A percentile compares a stretch with the other conserved stretches of the same genome.
Conservation (phyloP, 2,888 invertebrate genomes). For the Agonopterix alstromeriana region DNA sequence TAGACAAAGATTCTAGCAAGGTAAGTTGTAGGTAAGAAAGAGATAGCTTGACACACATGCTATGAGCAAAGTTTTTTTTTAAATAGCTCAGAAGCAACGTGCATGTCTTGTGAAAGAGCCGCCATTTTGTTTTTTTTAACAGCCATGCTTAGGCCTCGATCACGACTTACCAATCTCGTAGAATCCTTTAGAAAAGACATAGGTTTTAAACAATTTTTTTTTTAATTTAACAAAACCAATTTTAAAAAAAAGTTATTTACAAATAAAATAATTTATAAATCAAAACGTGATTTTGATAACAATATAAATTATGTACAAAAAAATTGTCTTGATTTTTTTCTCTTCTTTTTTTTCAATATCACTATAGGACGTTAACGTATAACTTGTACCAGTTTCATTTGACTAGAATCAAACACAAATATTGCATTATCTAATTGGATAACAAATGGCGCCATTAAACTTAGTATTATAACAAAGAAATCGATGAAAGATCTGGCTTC, state of each 20-base stretch:
- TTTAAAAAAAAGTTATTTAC: constrained; percentile 18
- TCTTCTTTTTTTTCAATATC: not conserved
- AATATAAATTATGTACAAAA: constrained; percentile 4
- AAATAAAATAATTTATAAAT: constrained; percentile 8
- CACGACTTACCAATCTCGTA: constrained; percentile 66
- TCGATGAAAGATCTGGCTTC: no score
- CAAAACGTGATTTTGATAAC: constrained; percentile 13
- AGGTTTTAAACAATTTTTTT: constrained; percentile 16
- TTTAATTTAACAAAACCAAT: constrained; percentile 18
- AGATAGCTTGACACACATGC: constrained; percentile 21
- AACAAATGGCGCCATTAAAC: no score
- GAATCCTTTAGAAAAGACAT: constrained; percentile 63
- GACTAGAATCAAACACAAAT: not conserved
- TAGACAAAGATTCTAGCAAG: no score
- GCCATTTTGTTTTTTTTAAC: constrained; percentile 14
- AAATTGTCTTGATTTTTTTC: not conserved
- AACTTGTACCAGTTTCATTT: not conserved
- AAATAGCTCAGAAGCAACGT: constrained; percentile 3
- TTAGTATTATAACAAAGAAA: no score
- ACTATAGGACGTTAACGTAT: not conserved
- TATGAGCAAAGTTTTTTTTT: constrained; percentile 1
- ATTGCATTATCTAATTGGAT: no score
- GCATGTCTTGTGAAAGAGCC: constrained; percentile 12
- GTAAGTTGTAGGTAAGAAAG: not conserved
- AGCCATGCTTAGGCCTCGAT: constrained; percentile 27